Base-by-base conservation (phyloP, 2,888 invertebrate genomes). In the Hydroisotoma schaefferi region DNA sequence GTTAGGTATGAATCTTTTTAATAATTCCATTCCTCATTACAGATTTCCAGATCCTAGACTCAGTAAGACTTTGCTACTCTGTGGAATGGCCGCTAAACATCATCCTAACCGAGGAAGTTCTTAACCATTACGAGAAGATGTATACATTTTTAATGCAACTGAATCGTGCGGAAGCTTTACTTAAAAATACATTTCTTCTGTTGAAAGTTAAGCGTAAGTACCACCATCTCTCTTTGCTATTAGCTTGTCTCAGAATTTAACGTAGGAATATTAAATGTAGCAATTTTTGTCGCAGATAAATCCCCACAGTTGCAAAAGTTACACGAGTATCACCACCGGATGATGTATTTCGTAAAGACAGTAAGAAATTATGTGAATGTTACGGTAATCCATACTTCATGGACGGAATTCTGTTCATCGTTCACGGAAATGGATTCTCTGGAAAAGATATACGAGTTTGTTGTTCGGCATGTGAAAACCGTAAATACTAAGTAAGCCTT, bases 81-180 rank as follows among this genome's bases (percentile, higher is more conserved):
- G 83, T 88, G 10, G 77, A 80, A 2, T 90, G 90, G 90, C 90
- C 90, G 0, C 75, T 90, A 1, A 90, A 87, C 76, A 84, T 90
- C 40, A 81, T 90, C 55, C 76, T 90, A 55, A 88, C 87, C 6
- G 82, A 83, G 0, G 85, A 87, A 68, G 83, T 87, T 0, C 76
- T 90, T 64, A 76, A 81, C 15, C 83, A 87, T 69, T 90, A 89
- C 73, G 83, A 84, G 0, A 84, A 83, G 70, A 85, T 90, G 1
- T 90, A 90, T 74, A 85, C 85, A 74, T 87, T 88, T 75, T 76
- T 90, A 38, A 74, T 90, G 55, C 87, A 87, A 76, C 82, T 90
- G 73, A 82, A 86, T 55, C 80, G 89, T 57, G 84, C 88, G n/a
- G 84, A 85, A 52, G 87, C 87, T 85, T 83, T 87, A 18, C 76